Conservation (phyloP, 2,797 vertebrate genomes). For the Typhlichthys subterraneus region DNA sequence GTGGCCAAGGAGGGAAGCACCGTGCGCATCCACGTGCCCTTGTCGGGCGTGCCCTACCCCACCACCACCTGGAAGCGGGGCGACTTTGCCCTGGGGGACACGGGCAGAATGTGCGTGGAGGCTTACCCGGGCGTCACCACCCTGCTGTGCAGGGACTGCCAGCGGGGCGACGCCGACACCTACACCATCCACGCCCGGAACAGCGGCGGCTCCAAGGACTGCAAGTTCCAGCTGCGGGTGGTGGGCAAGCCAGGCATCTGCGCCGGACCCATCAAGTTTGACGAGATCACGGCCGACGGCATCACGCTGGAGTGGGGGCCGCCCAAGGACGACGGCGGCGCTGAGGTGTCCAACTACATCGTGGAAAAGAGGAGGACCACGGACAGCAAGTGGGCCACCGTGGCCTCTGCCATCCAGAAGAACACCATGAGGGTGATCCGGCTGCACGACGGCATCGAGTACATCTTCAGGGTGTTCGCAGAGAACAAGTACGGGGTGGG, state of each 20-base stretch:
- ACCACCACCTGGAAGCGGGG: conserved; percentile 91
- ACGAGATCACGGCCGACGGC: conserved; percentile 95
- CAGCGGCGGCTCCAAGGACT: conserved; percentile 88
- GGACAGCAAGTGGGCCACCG: conserved; percentile 94
- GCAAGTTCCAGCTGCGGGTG: conserved; percentile 88
- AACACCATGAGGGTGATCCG: conserved; percentile 92
- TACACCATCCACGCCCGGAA: conserved; percentile 89
- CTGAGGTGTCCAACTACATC: conserved; percentile 97
- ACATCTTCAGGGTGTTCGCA: conserved; percentile 95
- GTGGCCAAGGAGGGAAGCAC: conserved; percentile 93
- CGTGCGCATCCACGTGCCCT: conserved; percentile 90
- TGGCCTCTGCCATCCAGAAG: conserved; percentile 96
- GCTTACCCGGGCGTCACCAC: conserved; percentile 86
- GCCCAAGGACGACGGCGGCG: conserved; percentile 94
- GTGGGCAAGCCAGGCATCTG: conserved; percentile 97
- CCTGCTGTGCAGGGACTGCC: conserved; percentile 91
- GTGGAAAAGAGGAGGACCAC: conserved; percentile 94
- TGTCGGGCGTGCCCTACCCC: conserved; percentile 88
- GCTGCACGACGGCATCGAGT: conserved; percentile 94
- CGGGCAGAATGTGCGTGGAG: conserved; percentile 89
- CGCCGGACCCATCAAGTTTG: conserved; percentile 92
- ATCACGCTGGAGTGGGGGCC: conserved; percentile 94
- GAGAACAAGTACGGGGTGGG: conserved; percentile 98
- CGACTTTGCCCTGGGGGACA: conserved; percentile 82
- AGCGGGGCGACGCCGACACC: conserved; percentile 90